Percentiles rank a stretch among this genome's conserved stretches.
These are phyloP conservation scores for Drosophila guanche DNA, from an alignment of 1,140 invertebrate genomes.

Conservation along the genomic window DNA sequence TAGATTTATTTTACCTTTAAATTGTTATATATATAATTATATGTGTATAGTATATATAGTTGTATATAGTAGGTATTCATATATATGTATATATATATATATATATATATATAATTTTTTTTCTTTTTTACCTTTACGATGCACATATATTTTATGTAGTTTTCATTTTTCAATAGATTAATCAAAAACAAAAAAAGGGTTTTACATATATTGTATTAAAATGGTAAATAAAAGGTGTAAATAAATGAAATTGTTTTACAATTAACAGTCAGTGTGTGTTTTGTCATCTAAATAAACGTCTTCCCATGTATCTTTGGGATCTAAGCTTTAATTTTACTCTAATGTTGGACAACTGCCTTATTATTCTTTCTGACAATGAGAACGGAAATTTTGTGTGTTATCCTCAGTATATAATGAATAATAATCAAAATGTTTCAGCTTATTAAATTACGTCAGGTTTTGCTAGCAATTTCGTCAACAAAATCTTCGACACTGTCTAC, in stretches of 20 bases:
- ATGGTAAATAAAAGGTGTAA: conserved; percentile 27
- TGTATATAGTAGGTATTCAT: conserved; percentile 73
- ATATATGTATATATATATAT: conserved; percentile 48
- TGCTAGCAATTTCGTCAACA: conserved; percentile 32
- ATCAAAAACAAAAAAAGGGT: conserved; percentile 65
- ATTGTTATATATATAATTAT: conserved; percentile 77
- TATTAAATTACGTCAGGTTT: conserved; percentile 79
- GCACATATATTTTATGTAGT: conserved; percentile 77
- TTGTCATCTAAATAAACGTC: conserved; percentile 59
- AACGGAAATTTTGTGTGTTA: conserved; percentile 41
- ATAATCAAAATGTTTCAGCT: conserved; percentile 57
- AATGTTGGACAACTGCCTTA: conserved; percentile 6
- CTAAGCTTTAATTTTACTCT: conserved; percentile 44
- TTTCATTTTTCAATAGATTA: conserved; percentile 59
- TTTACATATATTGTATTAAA: conserved; percentile 43
- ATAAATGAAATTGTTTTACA: conserved; percentile 83
- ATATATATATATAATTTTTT: conserved; percentile 33
- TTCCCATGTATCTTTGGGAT: not conserved
- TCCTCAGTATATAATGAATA: conserved; percentile 38
- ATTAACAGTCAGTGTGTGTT: conserved; percentile 83
- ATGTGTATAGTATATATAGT: conserved; percentile 76
- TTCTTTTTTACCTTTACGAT: conserved; percentile 55
- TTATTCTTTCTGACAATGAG: conserved; percentile 7
- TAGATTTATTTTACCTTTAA: conserved; percentile 81
- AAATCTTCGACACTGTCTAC: conserved; percentile 10